Conservation (phyloP, 2,113 vertebrate species). For the Oophaga pumilio region DNA sequence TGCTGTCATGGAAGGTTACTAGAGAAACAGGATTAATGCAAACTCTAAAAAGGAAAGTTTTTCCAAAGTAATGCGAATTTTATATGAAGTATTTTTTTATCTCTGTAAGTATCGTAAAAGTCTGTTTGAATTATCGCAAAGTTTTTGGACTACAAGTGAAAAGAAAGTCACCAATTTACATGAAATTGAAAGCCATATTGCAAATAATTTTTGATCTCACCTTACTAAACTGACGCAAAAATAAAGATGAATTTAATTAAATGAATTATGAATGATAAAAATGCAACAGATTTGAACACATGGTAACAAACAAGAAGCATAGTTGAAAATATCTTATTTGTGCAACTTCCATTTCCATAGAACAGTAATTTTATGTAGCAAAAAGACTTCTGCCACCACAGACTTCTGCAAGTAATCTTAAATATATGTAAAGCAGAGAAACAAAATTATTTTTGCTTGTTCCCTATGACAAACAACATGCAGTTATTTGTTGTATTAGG, state of each 20-base stretch:
- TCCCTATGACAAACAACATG: constrained; percentile 7
- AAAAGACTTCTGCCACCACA: background rate
- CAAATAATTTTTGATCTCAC: too few relatives aligned
- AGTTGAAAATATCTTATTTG: background rate
- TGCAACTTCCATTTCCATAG: background rate
- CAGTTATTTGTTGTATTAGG: constrained; percentile 29
- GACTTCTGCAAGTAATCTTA: constrained; percentile 3
- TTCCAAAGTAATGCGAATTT: too few relatives aligned
- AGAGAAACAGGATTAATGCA: too few relatives aligned
- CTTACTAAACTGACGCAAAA: too few relatives aligned
- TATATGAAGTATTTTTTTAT: too few relatives aligned
- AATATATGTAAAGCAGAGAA: constrained; percentile 2
- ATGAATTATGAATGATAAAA: background rate
- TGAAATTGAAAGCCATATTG: too few relatives aligned
- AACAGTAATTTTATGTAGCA: background rate
- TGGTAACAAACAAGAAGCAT: background rate
- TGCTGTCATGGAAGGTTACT: too few relatives aligned
- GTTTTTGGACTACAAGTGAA: background rate
- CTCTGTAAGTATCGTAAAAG: too few relatives aligned
- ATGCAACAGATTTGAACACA: background rate
- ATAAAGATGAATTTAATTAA: too few relatives aligned
- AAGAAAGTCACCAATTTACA: too few relatives aligned
- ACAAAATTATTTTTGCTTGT: constrained; percentile 9
- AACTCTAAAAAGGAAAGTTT: too few relatives aligned
- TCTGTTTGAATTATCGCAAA: too few relatives aligned